A percentile compares a stretch with the other conserved stretches of the same genome.
Evolutionary conservation across 2,888 invertebrate species (phyloP).

Genomic region (Proisotoma minuta): DNA sequence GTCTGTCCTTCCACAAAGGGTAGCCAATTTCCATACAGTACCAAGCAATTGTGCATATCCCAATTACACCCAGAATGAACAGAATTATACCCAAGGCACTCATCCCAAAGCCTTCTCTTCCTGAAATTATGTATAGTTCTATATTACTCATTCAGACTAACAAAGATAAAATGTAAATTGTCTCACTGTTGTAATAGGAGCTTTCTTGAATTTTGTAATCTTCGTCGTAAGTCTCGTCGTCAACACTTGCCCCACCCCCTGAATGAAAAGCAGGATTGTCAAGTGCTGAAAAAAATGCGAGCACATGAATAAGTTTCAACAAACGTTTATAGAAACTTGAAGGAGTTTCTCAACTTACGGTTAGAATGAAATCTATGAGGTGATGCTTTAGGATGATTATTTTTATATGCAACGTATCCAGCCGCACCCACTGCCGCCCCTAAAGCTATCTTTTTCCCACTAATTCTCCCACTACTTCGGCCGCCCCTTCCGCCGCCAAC

Average conservation of each 20-base stretch:
- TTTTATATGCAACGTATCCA: conserved; percentile 30
- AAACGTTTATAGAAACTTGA: not conserved
- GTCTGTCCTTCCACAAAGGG: conserved; percentile 41
- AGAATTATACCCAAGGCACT: conserved; percentile 37
- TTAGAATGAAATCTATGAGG: conserved; percentile 15
- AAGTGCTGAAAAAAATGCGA: conserved; percentile 8
- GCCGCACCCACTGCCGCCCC: conserved; percentile 29
- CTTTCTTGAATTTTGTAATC: conserved; percentile 29
- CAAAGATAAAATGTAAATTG: not conserved
- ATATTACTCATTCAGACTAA: not conserved
- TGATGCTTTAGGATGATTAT: conserved; percentile 12
- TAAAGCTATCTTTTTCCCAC: not conserved
- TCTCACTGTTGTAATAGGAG: conserved; percentile 24
- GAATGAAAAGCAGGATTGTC: conserved; percentile 23
- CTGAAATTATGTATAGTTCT: conserved; percentile 13
- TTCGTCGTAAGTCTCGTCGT: not conserved
- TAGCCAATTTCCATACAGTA: conserved; percentile 41
- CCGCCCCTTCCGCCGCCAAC: conserved; percentile 13
- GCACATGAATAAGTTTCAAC: not conserved
- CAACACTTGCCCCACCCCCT: conserved; percentile 11
- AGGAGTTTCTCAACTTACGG: conserved; percentile 12
- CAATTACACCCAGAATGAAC: conserved; percentile 39
- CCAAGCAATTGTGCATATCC: conserved; percentile 34
- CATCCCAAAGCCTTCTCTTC: conserved; percentile 40
- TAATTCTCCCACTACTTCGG: conserved; percentile 18